These are phyloP conservation scores for Rhagonycha lutea DNA, from an alignment of 2,888 invertebrate species.

Conservation along the genomic window DNA sequence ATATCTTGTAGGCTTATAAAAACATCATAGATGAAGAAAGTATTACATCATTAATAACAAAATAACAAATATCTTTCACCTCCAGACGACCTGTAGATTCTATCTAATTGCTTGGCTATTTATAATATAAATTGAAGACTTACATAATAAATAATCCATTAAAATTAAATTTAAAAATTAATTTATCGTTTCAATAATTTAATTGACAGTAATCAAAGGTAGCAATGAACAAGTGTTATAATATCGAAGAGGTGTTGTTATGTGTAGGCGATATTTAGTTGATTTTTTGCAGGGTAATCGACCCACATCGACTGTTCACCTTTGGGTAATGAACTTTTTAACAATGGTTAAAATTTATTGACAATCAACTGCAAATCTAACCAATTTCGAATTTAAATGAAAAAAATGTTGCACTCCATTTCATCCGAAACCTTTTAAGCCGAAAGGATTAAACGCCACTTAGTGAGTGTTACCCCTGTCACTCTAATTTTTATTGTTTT, in stretches of 20 bases:
- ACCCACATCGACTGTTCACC: conserved; percentile 28
- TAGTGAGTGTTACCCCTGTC: neutral
- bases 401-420: neutral
- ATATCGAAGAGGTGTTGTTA: conserved; percentile 22
- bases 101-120: neutral
- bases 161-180: neutral
- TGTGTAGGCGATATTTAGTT: conserved; percentile 16
- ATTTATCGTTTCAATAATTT: neutral
- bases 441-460: neutral
- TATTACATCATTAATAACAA: neutral
- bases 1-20: neutral
- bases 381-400: neutral
- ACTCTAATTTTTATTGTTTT: neutral
- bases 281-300: conserved; percentile 13
- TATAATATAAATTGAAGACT: neutral
- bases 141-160: neutral
- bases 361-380: neutral
- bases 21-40: neutral
- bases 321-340: conserved; percentile 24
- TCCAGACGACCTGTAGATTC: neutral
- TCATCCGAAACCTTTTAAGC: neutral
- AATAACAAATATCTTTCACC: neutral
- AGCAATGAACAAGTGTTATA: conserved; percentile 14
- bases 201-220: neutral
- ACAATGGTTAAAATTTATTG: neutral